These are phyloP conservation scores for Erpornis zantholeuca DNA, from an alignment of 2,113 vertebrate genomes.

Conservation along the genomic window DNA sequence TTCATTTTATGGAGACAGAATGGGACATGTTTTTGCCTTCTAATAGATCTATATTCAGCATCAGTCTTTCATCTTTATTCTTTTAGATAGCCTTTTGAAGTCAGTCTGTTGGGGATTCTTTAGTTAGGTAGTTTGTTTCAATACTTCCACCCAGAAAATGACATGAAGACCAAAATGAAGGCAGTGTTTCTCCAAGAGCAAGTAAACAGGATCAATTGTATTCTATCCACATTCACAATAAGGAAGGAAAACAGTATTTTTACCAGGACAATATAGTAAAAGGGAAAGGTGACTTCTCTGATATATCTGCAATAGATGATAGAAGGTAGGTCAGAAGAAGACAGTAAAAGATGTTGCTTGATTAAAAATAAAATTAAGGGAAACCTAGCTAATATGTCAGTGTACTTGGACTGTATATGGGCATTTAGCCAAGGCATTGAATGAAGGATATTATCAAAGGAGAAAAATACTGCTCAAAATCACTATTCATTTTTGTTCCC, in stretches of 20 bases:
- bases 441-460: background rate
- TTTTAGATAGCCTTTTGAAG: background rate
- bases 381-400: background rate
- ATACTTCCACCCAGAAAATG: background rate
- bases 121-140: background rate
- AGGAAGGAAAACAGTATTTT: background rate
- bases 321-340: background rate
- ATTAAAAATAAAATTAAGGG: background rate
- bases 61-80: background rate
- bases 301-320: background rate
- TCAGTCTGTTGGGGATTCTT: background rate
- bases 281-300: background rate
- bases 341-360: background rate
- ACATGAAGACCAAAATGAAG: background rate
- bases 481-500: background rate
- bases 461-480: background rate
- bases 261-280: background rate
- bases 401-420: background rate
- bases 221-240: background rate
- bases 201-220: background rate
- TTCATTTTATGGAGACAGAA: background rate
- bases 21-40: fast-evolving
- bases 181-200: background rate
- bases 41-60: background rate
- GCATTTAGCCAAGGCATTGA: background rate